phyloP scores from a whole-genome alignment of 2,888 invertebrate genomes.

The Macrophya alboannulata region DNA sequence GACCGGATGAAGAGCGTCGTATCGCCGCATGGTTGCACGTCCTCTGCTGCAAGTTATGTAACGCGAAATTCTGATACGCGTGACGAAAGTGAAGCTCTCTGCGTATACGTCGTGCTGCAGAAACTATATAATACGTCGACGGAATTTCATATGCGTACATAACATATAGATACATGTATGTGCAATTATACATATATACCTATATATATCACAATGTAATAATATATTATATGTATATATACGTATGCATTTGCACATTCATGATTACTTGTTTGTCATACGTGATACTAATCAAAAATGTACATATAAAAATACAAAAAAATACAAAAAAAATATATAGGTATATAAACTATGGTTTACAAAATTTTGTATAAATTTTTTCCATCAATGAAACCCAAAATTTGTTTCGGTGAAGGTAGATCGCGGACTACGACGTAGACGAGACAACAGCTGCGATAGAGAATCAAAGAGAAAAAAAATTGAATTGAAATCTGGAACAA shows the following conservation, averaged over 20 bases:
- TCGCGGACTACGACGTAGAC: no score
- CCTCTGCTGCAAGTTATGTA: conserved; percentile 31
- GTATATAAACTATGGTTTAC: background rate
- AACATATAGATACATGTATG: background rate
- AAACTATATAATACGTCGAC: background rate
- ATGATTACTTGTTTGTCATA: background rate
- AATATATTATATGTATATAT: background rate
- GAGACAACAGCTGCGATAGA: no score
- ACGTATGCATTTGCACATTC: background rate
- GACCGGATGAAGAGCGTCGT: conserved; percentile 37
- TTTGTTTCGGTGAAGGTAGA: no score
- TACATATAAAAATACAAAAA: background rate
- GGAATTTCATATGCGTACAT: background rate
- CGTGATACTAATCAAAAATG: background rate
- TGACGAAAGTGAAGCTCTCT: conserved; percentile 44
- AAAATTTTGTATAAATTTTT: no score
- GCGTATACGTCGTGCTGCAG: background rate
- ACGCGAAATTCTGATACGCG: conserved; percentile 47
- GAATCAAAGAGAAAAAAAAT: background rate
- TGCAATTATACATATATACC: background rate
- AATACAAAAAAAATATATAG: background rate
- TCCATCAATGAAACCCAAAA: no score
- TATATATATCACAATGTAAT: no score
- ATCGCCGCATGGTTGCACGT: background rate
- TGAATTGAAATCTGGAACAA: background rate